Conservation (phyloP, 2,797 vertebrate genomes). For the Rhincodon typus region DNA sequence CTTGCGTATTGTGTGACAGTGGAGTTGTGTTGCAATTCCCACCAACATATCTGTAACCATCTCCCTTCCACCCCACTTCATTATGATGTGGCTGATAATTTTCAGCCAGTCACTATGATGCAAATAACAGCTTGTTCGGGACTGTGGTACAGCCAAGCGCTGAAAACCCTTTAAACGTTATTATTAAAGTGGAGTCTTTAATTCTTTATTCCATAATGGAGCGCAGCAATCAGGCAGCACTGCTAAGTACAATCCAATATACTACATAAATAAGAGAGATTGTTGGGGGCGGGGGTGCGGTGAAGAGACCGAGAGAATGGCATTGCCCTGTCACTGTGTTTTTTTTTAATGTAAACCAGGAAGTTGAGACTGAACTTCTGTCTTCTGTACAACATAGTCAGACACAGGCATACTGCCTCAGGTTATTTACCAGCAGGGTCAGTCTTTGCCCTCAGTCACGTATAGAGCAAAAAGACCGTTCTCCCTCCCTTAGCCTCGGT, state of each 20-base stretch:
- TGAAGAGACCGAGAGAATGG: background rate
- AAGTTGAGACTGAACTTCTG: background rate
- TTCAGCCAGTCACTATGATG: background rate
- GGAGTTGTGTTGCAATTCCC: background rate
- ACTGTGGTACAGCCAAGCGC: background rate
- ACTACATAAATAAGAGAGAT: background rate
- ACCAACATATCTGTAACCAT: background rate
- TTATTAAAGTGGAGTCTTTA: background rate
- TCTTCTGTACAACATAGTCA: background rate
- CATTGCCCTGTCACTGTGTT: background rate
- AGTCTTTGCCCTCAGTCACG: too few species aligned
- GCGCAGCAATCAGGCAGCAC: background rate
- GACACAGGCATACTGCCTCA: background rate
- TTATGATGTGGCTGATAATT: background rate
- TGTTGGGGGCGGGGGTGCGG: too few species aligned
- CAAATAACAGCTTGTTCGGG: background rate
- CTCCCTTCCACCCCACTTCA: background rate
- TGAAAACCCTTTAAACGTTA: too few species aligned
- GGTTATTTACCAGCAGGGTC: background rate
- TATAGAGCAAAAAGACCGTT: background rate
- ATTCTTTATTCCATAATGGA: too few species aligned
- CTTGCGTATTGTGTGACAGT: background rate
- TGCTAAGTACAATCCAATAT: background rate
- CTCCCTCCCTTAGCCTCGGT: too few species aligned
- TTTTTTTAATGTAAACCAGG: background rate